Conservation (phyloP, 2,888 invertebrate genomes). For the Aphidius colemani region DNA sequence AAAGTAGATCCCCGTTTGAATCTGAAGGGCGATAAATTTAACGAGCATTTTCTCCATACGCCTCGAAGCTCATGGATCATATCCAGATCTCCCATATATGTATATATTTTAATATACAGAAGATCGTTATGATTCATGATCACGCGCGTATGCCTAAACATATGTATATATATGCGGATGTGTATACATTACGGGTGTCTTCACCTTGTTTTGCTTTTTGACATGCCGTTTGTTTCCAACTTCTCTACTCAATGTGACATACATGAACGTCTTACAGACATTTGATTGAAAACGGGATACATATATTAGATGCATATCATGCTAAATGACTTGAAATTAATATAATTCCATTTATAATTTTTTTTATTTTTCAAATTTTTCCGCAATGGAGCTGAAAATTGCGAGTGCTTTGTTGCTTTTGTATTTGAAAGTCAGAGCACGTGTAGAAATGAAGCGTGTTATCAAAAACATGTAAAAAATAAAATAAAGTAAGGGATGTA, state of each 20-base stretch:
- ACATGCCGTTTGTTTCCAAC: too few species aligned
- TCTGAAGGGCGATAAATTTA: conserved; percentile 50
- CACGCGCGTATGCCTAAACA: conserved; percentile 37
- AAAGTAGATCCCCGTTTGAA: conserved; percentile 49
- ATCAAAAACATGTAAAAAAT: conserved; percentile 22
- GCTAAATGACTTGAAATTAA: neutral
- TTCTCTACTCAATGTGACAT: too few species aligned
- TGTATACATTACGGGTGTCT: conserved; percentile 10
- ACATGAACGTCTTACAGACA: too few species aligned
- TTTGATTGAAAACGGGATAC: too few species aligned
- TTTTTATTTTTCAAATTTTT: too few species aligned
- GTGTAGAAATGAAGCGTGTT: neutral
- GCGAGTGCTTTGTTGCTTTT: too few species aligned
- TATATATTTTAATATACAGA: too few species aligned
- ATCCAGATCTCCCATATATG: conserved; percentile 17
- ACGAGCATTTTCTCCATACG: conserved; percentile 38
- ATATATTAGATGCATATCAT: too few species aligned
- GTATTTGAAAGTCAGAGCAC: too few species aligned
- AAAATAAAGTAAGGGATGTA: conserved; percentile 41
- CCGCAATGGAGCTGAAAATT: too few species aligned
- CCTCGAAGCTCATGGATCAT: conserved; percentile 40
- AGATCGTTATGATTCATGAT: conserved; percentile 49
- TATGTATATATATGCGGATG: conserved; percentile 9
- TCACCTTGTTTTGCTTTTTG: neutral
- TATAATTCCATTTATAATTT: neutral